Evolutionary conservation across 2,888 invertebrate species (phyloP), one percentile per base, ranked within the genome.

Genomic region (Ptycholaimellus sp.): DNA sequence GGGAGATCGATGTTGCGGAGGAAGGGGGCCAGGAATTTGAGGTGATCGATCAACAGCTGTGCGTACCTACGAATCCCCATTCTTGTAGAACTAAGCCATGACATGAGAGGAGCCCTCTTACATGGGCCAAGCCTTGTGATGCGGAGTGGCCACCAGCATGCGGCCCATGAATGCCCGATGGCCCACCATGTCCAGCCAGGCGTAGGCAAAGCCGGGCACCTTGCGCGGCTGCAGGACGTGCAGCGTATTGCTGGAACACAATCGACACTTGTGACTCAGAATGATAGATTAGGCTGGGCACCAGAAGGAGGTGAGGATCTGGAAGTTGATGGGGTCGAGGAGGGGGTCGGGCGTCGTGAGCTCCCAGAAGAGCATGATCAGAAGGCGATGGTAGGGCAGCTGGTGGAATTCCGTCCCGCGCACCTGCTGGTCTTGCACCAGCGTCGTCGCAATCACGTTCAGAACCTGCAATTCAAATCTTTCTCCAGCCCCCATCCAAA

Each of bases 11-110:
- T 87, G 63, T 90, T 93, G 37, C 87, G 71, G 46, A 96, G 66
- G 66, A 85, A 93, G 16, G 90, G 93, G 31, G 85, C 77, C 46
- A 93, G 68, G 62, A 83, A 90, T 59, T 80, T 83, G 67, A 96
- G 85, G 40, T 90, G 67, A 62, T 87, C 85, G 49, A 83, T 74
- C 41, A 96, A 65, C 40, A 96, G 67, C 56, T 85, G 83, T 1
- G 85, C 80, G 59, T 87, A 96, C 71, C 87, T 76, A 30, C 79
- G 77, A 87, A 90, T 90, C 45, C 82, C 81, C 69, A 71, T 49
- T 23, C 16, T 3, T 19, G 37, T n/a, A n/a, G n/a, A n/a, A n/a
- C n/a, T n/a, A n/a, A n/a, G n/a, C n/a, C n/a, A n/a, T n/a, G n/a
- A n/a, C n/a, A n/a, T n/a, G n/a, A n/a, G n/a, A n/a, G n/a, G n/a